Evolutionary conservation across 2,797 vertebrate species (phyloP).

Genomic region (Pangasius mekongensis): DNA sequence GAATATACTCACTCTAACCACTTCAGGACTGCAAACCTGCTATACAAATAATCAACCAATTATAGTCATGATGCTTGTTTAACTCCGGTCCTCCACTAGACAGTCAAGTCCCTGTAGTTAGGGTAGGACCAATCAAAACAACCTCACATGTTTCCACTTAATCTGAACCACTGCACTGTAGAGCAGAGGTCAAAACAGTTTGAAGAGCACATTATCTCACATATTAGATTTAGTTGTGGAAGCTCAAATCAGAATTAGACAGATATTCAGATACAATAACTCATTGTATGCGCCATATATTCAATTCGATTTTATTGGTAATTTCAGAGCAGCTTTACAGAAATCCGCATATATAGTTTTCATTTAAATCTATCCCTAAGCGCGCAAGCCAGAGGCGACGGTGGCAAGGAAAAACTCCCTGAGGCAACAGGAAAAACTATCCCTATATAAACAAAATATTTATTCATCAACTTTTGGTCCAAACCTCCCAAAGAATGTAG

Average conservation of each 20-base stretch:
- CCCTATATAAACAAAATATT: neutral
- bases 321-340: neutral
- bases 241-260: neutral
- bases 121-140: neutral
- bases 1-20: constrained; percentile 8
- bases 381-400: neutral
- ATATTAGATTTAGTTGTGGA: neutral
- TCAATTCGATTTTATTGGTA: neutral
- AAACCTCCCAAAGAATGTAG: neutral
- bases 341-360: neutral
- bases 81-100: neutral
- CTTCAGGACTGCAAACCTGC: neutral
- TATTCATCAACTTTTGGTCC: neutral
- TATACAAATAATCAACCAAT: neutral
- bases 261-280: neutral
- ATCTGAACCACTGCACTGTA: neutral
- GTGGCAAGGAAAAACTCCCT: neutral
- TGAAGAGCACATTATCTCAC: neutral
- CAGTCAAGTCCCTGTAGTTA: neutral
- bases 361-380: neutral
- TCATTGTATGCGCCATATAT: neutral
- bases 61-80: neutral
- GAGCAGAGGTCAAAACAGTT: neutral
- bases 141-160: neutral
- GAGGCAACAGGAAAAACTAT: neutral